Conservation (phyloP, 2,888 invertebrate species). For the Pristionchus maxplancki region DNA sequence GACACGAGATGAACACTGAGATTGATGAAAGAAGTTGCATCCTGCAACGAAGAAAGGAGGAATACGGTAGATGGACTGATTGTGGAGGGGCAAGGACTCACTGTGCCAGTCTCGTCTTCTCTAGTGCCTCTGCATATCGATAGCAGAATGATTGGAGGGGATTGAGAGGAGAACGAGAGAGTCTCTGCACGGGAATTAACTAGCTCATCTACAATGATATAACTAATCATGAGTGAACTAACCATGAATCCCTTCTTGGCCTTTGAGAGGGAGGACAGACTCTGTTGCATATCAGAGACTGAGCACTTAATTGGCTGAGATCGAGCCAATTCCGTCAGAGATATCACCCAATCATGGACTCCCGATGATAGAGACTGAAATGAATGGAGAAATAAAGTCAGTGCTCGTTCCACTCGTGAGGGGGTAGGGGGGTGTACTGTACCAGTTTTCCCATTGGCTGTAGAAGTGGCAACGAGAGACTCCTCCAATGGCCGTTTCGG, state of each 20-base stretch:
- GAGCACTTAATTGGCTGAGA: slow-evolving; percentile 1
- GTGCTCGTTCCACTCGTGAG: not conserved
- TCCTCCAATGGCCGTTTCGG: slow-evolving; percentile 63
- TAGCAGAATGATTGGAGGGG: slow-evolving; percentile 18
- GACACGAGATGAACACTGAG: slow-evolving; percentile 5
- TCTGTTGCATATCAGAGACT: slow-evolving; percentile 35
- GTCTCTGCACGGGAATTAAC: not conserved
- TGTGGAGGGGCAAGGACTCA: not conserved
- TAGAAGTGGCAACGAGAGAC: slow-evolving; percentile 57
- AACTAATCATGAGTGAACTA: not conserved
- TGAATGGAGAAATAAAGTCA: not conserved
- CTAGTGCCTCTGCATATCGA: slow-evolving; percentile 49
- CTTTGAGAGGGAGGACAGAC: not conserved
- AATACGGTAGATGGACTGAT: not conserved
- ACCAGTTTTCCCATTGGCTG: not conserved
- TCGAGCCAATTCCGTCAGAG: slow-evolving; percentile 11
- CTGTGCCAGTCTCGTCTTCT: slow-evolving; percentile 42
- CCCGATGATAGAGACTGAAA: slow-evolving; percentile 29
- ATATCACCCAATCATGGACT: not conserved
- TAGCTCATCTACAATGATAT: not conserved
- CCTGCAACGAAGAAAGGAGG: not conserved
- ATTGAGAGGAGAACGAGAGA: slow-evolving; percentile 38
- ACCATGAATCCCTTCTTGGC: slow-evolving; percentile 36
- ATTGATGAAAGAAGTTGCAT: slow-evolving; percentile 37
- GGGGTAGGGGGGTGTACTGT: not conserved